Conservation (phyloP, 2,113 vertebrate species). For the Gobius niger region DNA sequence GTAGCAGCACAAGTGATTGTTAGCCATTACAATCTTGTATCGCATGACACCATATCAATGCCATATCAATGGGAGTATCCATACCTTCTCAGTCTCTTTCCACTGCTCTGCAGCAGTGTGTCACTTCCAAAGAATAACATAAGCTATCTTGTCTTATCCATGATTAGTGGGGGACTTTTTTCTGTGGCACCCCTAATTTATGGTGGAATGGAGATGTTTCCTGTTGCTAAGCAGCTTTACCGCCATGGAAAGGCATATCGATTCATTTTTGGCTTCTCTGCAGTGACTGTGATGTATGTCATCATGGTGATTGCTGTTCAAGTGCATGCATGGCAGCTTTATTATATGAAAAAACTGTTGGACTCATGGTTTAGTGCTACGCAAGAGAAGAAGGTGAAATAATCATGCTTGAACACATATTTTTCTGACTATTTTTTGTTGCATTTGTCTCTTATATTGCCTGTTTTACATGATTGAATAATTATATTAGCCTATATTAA, state of each 20-base stretch:
- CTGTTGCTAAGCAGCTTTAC: conserved; percentile 95
- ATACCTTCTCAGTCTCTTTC: conserved; percentile 83
- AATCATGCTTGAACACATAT: conserved; percentile 24
- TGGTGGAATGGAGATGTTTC: conserved; percentile 98
- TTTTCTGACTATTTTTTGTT: conserved; percentile 1
- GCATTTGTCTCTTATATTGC: background rate
- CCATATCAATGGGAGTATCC: conserved; percentile 98
- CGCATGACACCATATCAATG: conserved; percentile 88
- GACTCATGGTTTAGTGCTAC: conserved; percentile 97
- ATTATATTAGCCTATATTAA: no score
- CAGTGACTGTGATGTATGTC: conserved; percentile 92
- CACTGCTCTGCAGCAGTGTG: conserved; percentile 79
- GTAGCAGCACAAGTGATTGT: conserved; percentile 87
- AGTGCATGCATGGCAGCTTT: conserved; percentile 95
- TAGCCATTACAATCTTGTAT: conserved; percentile 84
- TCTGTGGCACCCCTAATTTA: conserved; percentile 94
- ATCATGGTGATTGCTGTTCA: conserved; percentile 90
- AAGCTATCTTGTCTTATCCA: conserved; percentile 95
- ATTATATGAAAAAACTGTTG: conserved; percentile 96
- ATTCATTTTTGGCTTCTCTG: conserved; percentile 92
- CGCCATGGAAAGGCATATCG: conserved; percentile 94
- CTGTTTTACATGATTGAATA: background rate
- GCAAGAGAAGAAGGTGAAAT: conserved; percentile 94
- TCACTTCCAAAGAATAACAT: conserved; percentile 97
- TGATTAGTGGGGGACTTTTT: conserved; percentile 95